These are phyloP conservation scores for Lomographa bimaculata DNA, from an alignment of 2,888 invertebrate species.

Conservation along the genomic window DNA sequence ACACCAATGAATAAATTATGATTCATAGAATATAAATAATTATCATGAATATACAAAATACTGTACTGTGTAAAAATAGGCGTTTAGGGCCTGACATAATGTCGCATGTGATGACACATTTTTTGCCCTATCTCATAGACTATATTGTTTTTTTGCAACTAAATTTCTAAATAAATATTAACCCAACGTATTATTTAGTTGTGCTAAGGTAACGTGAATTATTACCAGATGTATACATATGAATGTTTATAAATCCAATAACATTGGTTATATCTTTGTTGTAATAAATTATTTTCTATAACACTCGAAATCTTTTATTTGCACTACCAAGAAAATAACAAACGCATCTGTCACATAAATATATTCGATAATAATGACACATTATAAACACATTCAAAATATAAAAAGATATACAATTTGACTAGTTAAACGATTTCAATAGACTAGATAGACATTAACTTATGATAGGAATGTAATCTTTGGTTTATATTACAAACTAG, in stretches of 20 bases:
- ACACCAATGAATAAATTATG: constrained; percentile 16
- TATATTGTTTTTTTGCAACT: too few relatives aligned
- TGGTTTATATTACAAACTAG: too few relatives aligned
- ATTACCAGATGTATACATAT: constrained; percentile 11
- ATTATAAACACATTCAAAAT: constrained; percentile 2
- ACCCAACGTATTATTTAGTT: too few relatives aligned
- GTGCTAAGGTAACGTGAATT: too few relatives aligned
- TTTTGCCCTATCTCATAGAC: too few relatives aligned
- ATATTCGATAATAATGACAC: neutral
- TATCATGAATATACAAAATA: constrained; percentile 1
- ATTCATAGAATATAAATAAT: constrained; percentile 7
- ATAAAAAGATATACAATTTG: constrained; percentile 4
- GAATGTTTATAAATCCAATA: constrained; percentile 15
- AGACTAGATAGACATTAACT: constrained; percentile 18
- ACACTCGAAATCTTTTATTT: constrained; percentile 14
- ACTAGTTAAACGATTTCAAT: too few relatives aligned
- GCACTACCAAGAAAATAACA: constrained; percentile 1
- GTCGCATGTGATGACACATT: too few relatives aligned
- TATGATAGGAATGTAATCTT: constrained; percentile 18
- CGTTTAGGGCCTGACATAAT: too few relatives aligned
- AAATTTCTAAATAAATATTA: too few relatives aligned
- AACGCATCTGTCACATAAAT: constrained; percentile 1
- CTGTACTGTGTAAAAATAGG: neutral
- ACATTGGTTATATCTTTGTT: constrained; percentile 26
- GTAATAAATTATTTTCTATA: constrained; percentile 39